These are phyloP conservation scores for Apodemus agrarius DNA, from an alignment of 2,797 vertebrate genomes.

Conservation along the genomic window DNA sequence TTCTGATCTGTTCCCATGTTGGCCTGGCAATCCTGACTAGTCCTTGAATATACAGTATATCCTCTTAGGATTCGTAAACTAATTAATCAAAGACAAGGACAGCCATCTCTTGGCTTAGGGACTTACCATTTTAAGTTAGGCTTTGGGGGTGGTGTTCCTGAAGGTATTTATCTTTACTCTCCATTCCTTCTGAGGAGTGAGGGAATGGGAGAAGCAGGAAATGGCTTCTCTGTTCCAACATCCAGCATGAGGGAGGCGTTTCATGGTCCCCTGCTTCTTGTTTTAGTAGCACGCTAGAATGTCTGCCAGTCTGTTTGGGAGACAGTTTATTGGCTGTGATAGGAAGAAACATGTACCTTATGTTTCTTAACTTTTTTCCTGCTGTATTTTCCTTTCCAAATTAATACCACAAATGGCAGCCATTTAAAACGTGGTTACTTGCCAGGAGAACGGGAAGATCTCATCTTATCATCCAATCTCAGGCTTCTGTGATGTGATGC, in stretches of 20 bases:
- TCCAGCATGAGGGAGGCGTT: not conserved
- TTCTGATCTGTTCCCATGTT: not conserved
- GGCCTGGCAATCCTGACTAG: conserved; percentile 14
- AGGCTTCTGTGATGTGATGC: conserved; percentile 64
- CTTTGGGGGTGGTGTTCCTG: conserved; percentile 47
- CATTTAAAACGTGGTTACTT: conserved; percentile 72
- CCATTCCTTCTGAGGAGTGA: conserved; percentile 56
- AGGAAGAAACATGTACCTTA: conserved; percentile 73
- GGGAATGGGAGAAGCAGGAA: conserved; percentile 61
- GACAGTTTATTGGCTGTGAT: conserved; percentile 82
- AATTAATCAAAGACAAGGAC: conserved; percentile 78
- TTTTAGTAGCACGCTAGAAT: conserved; percentile 70
- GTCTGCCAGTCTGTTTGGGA: conserved; percentile 78
- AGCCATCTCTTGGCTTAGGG: conserved; percentile 65
- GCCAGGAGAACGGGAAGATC: conserved; percentile 64
- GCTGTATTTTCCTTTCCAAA: conserved; percentile 77
- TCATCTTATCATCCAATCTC: conserved; percentile 36
- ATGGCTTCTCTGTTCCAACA: conserved; percentile 39
- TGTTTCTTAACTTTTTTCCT: conserved; percentile 75
- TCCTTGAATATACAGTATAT: conserved; percentile 59
- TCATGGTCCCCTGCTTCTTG: conserved; percentile 57
- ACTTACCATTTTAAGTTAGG: conserved; percentile 61
- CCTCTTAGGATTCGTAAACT: conserved; percentile 66
- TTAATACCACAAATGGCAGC: conserved; percentile 78
- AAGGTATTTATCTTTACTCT: conserved; percentile 74